A percentile compares a stretch with the other conserved stretches of the same genome.
Conservation (phyloP, 2,113 vertebrate species). For the Tiliqua scincoides region DNA sequence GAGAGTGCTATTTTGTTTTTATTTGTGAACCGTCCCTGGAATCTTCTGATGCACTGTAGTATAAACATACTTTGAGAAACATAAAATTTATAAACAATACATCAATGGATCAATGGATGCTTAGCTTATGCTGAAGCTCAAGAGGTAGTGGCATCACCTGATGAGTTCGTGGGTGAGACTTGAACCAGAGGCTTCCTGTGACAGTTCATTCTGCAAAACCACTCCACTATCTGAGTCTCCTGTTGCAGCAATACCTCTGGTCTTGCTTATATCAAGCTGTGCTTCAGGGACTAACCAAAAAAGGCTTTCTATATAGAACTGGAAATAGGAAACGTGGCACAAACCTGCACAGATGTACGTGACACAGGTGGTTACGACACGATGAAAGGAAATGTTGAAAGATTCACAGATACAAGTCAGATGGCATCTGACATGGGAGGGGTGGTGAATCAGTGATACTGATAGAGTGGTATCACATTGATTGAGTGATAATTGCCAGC, state of each 20-base stretch:
- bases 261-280: neutral
- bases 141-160: neutral
- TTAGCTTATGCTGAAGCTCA: neutral
- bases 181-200: neutral
- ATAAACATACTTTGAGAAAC: no score
- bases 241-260: neutral
- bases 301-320: conserved; percentile 8
- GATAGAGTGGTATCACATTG: neutral
- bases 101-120: neutral
- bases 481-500: neutral
- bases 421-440: neutral
- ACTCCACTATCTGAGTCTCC: neutral
- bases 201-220: neutral
- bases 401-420: neutral
- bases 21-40: no score
- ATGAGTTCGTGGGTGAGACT: neutral
- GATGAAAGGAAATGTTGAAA: conserved; percentile 22
- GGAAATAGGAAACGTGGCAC: conserved; percentile 14
- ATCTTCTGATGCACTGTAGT: no score
- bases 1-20: no score
- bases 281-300: neutral
- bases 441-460: conserved; percentile 5
- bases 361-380: conserved; percentile 30
- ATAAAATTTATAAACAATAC: neutral
- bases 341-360: conserved; percentile 16